These are phyloP conservation scores for Megaceryle torquata DNA, from an alignment of 2,113 vertebrate species.

Conservation along the genomic window DNA sequence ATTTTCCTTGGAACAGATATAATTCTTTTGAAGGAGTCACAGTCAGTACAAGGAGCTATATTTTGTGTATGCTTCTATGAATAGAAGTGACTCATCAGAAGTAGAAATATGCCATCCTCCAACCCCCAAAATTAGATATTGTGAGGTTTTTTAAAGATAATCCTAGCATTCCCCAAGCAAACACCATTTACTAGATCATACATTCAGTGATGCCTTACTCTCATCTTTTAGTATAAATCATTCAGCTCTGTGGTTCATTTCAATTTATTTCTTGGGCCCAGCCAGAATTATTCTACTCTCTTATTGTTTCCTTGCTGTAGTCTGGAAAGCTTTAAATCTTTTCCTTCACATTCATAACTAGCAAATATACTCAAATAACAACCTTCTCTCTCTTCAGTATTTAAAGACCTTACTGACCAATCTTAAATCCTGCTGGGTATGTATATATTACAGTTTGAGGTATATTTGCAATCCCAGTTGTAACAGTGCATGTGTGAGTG, in stretches of 20 bases:
- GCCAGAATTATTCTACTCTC: not conserved
- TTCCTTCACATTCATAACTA: not conserved
- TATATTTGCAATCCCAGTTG: not conserved
- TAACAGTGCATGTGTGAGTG: accelerated
- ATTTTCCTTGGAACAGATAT: not conserved
- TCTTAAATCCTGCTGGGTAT: not conserved
- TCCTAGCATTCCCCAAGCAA: not conserved
- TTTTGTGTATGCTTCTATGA: not conserved
- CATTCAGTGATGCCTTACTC: not conserved
- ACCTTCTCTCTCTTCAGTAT: not conserved
- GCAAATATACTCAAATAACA: not conserved
- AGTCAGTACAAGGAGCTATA: not conserved
- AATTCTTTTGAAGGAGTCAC: not conserved
- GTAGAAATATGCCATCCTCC: not conserved
- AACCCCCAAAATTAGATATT: not conserved
- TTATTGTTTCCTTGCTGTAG: not conserved
- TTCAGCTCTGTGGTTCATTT: not conserved
- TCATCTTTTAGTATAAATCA: not conserved
- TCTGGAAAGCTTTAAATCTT: not conserved
- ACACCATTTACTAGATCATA: not conserved
- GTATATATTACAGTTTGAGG: not conserved
- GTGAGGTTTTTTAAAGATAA: not conserved
- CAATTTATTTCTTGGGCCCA: not conserved
- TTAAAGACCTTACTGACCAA: not conserved
- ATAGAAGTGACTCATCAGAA: not conserved